Conservation (phyloP, 2,113 vertebrate species). For the Syrmaticus mikado region DNA sequence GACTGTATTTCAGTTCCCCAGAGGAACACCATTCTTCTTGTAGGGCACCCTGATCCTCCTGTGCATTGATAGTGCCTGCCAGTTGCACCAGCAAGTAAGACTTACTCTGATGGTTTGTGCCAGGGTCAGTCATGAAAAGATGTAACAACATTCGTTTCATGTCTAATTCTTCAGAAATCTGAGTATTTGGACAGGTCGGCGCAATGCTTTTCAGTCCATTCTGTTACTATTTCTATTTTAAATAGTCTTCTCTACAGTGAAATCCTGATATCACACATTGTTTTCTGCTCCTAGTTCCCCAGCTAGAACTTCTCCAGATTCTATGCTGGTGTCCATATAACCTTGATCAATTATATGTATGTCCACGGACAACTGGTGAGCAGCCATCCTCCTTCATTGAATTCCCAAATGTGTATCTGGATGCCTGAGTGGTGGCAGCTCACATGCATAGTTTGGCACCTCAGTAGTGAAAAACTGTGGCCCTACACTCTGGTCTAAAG, state of each 20-base stretch:
- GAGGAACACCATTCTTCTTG: constrained; percentile 1
- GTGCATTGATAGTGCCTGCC: background rate
- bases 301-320: background rate
- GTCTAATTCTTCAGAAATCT: background rate
- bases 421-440: background rate
- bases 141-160: background rate
- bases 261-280: background rate
- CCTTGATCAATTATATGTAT: background rate
- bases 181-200: background rate
- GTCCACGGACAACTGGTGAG: background rate
- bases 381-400: background rate
- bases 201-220: background rate
- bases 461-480: background rate
- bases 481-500: background rate
- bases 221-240: background rate
- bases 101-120: background rate
- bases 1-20: background rate
- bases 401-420: background rate
- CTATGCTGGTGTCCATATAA: background rate
- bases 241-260: background rate
- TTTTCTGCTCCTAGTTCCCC: background rate
- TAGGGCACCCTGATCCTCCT: background rate
- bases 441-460: background rate
- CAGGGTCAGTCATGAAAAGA: background rate
- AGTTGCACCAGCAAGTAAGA: background rate